These are phyloP conservation scores for Gulo gulo DNA, from an alignment of 2,113 vertebrate genomes.

Conservation along the genomic window DNA sequence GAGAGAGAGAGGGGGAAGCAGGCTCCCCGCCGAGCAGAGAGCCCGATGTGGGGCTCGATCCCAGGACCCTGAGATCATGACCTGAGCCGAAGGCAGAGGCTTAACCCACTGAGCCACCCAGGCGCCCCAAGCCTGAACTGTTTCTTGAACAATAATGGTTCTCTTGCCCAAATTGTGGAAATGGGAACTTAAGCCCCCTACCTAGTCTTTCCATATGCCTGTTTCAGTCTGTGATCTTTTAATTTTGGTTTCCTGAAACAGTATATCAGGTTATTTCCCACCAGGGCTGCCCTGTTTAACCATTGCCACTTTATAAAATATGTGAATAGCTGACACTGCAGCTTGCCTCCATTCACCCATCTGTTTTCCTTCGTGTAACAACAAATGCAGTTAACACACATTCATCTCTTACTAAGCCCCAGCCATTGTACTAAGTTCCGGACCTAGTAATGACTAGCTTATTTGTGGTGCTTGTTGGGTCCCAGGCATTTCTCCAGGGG, in stretches of 20 bases:
- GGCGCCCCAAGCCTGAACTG: background rate
- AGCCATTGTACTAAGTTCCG: background rate
- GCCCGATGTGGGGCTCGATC: no score
- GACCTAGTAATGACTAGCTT: background rate
- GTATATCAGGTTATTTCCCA: background rate
- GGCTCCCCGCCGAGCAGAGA: no score
- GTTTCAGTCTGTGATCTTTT: background rate
- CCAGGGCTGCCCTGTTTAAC: background rate
- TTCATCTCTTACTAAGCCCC: background rate
- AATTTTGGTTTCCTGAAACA: background rate
- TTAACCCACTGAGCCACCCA: no score
- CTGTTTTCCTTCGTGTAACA: background rate
- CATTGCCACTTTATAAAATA: background rate
- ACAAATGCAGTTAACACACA: background rate
- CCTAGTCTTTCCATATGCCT: background rate
- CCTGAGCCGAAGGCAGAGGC: no score
- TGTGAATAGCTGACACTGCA: background rate
- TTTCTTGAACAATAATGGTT: background rate
- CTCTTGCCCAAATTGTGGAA: background rate
- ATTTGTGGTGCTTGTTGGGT: background rate
- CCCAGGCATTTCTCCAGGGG: background rate
- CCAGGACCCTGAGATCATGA: no score
- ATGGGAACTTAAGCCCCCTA: background rate
- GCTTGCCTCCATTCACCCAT: background rate
- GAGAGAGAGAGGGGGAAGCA: no score